phyloP scores from a whole-genome alignment of 2,113 vertebrate species.

The Caretta caretta region DNA sequence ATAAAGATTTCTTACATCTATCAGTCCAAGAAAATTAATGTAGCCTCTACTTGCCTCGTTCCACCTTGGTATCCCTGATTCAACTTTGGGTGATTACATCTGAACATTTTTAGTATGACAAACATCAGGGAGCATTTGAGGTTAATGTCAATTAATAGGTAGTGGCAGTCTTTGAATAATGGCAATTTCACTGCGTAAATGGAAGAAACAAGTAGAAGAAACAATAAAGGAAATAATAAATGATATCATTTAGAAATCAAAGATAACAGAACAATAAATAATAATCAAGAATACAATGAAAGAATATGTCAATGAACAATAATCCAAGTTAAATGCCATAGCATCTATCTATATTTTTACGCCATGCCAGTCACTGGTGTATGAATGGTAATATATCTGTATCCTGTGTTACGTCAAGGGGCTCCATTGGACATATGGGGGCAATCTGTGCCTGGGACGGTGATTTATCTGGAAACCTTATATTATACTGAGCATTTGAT shows the following conservation, averaged over 20 bases:
- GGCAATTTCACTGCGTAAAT: slow-evolving; percentile 40
- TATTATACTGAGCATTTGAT: background rate
- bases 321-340: background rate
- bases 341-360: background rate
- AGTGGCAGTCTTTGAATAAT: slow-evolving; percentile 29
- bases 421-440: fast-evolving
- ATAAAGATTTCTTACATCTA: slow-evolving; percentile 35
- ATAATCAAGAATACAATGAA: background rate
- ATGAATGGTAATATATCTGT: fast-evolving
- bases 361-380: background rate
- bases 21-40: slow-evolving; percentile 45
- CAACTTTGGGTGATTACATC: slow-evolving; percentile 40
- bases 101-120: slow-evolving; percentile 49
- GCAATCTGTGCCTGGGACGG: background rate
- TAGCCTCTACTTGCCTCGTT: slow-evolving; percentile 17
- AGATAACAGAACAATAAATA: background rate
- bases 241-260: background rate
- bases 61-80: slow-evolving; percentile 56
- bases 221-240: background rate
- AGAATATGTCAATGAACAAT: background rate
- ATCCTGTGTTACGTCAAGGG: fast-evolving
- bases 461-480: background rate
- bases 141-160: slow-evolving; percentile 59
- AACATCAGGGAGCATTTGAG: slow-evolving; percentile 28
- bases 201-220: slow-evolving; percentile 11